Base-by-base conservation (phyloP, 2,888 invertebrate species). In the Clostera curtula region DNA sequence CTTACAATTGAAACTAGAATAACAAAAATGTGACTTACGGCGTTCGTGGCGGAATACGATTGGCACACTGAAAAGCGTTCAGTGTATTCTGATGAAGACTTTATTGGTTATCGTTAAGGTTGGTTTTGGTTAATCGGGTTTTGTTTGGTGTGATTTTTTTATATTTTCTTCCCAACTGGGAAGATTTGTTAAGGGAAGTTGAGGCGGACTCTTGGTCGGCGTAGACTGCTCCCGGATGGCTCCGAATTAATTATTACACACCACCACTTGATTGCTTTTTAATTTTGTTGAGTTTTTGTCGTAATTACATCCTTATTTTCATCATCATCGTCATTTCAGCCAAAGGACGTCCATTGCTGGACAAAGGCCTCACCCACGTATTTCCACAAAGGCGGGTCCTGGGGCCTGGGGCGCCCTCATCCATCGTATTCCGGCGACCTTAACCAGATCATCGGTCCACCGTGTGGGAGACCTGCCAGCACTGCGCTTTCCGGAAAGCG, bases 171-270 rank as follows among this genome's bases (percentile, higher is more conserved):
- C 61, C 55, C 46, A 49, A 53, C 60, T 49, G 60, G 21, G 44
- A 45, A 71, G 72, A 73, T 76, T 77, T 74, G 72, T 69, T 65
- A 44, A 47, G 45, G 51, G 48, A 69, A 70, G 64, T 56, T 51
- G 49, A 61, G 67, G 57, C 59, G 65, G 63, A 63, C 63, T 53
- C 50, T 51, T 48, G 47, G 52, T 39, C 47, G 45, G 49, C 45
- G 34, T 34, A 29, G 49, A 44, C 14, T 15, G 36, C 24, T 44
- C 24, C 29, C 32, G 31, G 31, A 36, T 23, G 23, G 23, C 15
- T 23, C 3, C 2, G 23, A 48, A 56, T 59, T 54, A 55, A 51
- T 58, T 56, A 61, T 50, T 43, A 38, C 20, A 31, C 29, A 27
- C 25, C 35, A 27, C 31, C 32, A n/a, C 35, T 32, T 53, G 49